phyloP scores from a whole-genome alignment of 2,888 invertebrate species.

The Rhamphomyia laevipes region DNA sequence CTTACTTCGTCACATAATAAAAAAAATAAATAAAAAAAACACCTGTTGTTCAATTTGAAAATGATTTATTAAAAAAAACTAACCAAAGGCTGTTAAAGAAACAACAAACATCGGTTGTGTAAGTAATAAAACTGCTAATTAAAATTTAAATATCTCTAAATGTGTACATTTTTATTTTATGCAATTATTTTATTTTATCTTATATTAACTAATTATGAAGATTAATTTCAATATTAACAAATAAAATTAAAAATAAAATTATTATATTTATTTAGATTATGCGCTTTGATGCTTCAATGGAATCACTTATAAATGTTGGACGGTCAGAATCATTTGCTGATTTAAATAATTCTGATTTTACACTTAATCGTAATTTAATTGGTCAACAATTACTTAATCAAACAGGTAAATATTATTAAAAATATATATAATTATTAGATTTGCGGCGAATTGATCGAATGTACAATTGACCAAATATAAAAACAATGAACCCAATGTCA shows the following conservation, averaged over 20 bases:
- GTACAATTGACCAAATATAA: too few species aligned
- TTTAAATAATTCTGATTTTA: conserved; percentile 52
- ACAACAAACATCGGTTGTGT: conserved; percentile 57
- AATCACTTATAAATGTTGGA: conserved; percentile 58
- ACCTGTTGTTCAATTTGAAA: conserved; percentile 14
- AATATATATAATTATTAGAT: not conserved
- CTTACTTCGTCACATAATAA: conserved; percentile 11
- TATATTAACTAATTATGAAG: not conserved
- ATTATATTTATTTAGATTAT: conserved; percentile 51
- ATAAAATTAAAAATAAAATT: not conserved
- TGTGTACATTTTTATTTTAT: not conserved
- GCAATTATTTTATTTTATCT: not conserved
- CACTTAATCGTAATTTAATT: conserved; percentile 14
- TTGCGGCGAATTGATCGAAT: too few species aligned
- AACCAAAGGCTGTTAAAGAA: conserved; percentile 55
- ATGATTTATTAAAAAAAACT: conserved; percentile 11
- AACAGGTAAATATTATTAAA: conserved; percentile 24
- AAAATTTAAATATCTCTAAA: not conserved
- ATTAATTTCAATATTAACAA: too few species aligned
- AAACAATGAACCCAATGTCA: too few species aligned
- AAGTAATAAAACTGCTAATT: conserved; percentile 33
- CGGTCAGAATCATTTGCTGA: conserved; percentile 79
- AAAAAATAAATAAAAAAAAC: conserved; percentile 17
- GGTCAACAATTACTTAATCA: conserved; percentile 23
- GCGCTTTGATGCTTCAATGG: conserved; percentile 69